Evolutionary conservation across 2,797 vertebrate species (phyloP).

Genomic region (Diplodus puntazzo): DNA sequence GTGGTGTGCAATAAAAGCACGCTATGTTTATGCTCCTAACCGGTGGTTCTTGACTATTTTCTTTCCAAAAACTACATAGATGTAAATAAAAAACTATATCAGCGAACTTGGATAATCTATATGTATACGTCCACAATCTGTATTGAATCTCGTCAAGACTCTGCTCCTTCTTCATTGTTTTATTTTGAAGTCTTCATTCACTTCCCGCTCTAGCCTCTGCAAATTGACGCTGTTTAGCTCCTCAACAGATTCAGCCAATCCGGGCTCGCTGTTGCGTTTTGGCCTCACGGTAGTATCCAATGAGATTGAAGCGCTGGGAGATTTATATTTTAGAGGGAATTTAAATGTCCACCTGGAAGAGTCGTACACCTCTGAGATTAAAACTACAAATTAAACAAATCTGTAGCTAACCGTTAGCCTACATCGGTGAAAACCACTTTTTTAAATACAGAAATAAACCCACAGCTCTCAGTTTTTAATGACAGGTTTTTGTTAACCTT

Average conservation of each 20-base stretch:
- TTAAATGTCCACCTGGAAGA: neutral
- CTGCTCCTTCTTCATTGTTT: neutral
- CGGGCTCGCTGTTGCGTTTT: neutral
- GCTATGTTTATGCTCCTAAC: too few relatives aligned
- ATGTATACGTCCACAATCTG: neutral
- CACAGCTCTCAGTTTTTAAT: neutral
- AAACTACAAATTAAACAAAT: neutral
- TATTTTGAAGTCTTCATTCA: conserved; percentile 25
- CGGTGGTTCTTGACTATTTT: too few relatives aligned
- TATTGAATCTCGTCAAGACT: too few relatives aligned
- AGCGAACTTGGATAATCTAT: neutral
- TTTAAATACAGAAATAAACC: neutral
- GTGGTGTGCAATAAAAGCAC: neutral
- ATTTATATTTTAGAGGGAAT: conserved; percentile 8
- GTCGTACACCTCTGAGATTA: neutral
- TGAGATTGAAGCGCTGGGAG: conserved; percentile 30
- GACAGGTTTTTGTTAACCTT: too few relatives aligned
- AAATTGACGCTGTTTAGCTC: neutral
- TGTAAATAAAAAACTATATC: neutral
- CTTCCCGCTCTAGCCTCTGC: neutral
- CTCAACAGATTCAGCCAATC: conserved; percentile 47
- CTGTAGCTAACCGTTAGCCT: neutral
- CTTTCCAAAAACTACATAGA: neutral
- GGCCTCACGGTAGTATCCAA: conserved; percentile 28
- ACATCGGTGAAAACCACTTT: neutral